These are phyloP conservation scores for Columba livia DNA, from an alignment of 2,113 vertebrate genomes.

Conservation along the genomic window DNA sequence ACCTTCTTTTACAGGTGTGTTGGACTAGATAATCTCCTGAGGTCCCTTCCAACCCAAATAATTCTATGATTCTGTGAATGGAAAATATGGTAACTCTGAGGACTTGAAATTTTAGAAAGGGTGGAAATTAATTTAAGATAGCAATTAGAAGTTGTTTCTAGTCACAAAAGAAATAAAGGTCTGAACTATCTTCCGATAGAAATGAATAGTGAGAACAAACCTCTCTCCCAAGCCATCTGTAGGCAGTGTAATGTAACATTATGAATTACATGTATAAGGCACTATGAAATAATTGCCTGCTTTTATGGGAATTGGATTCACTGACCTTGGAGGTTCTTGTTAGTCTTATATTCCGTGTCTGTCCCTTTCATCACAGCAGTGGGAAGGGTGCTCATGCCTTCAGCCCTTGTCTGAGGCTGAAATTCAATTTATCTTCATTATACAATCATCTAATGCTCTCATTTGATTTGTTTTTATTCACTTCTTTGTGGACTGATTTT, in stretches of 20 bases:
- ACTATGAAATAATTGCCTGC: constrained; percentile 18
- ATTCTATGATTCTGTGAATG: not conserved
- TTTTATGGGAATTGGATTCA: constrained; percentile 16
- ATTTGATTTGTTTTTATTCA: not conserved
- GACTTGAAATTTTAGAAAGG: not conserved
- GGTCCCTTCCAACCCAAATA: too few species aligned
- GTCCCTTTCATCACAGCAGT: not conserved
- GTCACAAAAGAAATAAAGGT: not conserved
- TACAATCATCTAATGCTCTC: not conserved
- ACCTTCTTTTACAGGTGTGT: too few species aligned
- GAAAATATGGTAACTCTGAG: not conserved
- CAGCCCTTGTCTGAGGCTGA: rapidly evolving
- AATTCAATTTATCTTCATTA: not conserved
- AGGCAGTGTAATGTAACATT: not conserved
- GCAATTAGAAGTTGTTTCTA: not conserved
- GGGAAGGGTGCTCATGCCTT: not conserved
- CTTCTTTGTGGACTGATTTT: not conserved
- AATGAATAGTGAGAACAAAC: not conserved
- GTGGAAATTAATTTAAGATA: not conserved
- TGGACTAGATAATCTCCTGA: too few species aligned
- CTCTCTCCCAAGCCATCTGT: not conserved
- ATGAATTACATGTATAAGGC: not conserved
- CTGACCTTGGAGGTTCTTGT: not conserved
- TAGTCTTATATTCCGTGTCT: not conserved
- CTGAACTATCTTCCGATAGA: not conserved